Evolutionary conservation across 2,888 invertebrate species (phyloP).

Genomic region (Bombylius discolor): DNA sequence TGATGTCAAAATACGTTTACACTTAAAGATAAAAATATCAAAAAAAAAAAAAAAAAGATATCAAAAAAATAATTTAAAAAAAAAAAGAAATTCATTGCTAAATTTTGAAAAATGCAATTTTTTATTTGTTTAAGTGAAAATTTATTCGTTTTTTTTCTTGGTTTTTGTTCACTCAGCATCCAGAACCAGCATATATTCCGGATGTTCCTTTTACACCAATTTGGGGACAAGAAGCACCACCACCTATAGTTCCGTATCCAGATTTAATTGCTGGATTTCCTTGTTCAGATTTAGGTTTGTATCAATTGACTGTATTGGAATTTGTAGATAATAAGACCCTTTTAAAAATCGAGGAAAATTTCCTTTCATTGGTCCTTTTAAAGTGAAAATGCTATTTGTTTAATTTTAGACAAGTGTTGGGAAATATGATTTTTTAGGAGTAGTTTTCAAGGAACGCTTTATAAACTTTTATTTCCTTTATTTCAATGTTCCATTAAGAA

Average conservation of each 20-base stretch:
- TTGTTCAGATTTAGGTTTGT: conserved; percentile 47
- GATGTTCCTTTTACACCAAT: conserved; percentile 35
- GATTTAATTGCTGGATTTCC: conserved; percentile 59
- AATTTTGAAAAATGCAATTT: too few species aligned
- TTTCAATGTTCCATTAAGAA: too few species aligned
- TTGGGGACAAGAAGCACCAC: conserved; percentile 40
- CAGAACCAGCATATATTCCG: conserved; percentile 32
- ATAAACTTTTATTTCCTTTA: too few species aligned
- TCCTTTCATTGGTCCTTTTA: too few species aligned
- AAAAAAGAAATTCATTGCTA: too few species aligned
- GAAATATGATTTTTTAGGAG: too few species aligned
- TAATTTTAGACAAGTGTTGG: too few species aligned
- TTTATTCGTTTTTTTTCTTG: not conserved
- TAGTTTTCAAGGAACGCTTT: too few species aligned
- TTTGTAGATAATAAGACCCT: too few species aligned
- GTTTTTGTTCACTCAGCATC: conserved; percentile 29
- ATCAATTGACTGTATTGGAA: not conserved
- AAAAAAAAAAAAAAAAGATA: not conserved
- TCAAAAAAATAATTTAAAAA: not conserved
- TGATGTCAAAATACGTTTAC: not conserved
- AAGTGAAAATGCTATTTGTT: too few species aligned
- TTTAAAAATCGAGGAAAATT: too few species aligned
- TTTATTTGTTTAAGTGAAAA: not conserved
- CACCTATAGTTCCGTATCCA: conserved; percentile 49
- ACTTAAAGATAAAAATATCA: not conserved